These are phyloP conservation scores for Corvus moneduloides DNA, from an alignment of 2,113 vertebrate species.

Conservation along the genomic window DNA sequence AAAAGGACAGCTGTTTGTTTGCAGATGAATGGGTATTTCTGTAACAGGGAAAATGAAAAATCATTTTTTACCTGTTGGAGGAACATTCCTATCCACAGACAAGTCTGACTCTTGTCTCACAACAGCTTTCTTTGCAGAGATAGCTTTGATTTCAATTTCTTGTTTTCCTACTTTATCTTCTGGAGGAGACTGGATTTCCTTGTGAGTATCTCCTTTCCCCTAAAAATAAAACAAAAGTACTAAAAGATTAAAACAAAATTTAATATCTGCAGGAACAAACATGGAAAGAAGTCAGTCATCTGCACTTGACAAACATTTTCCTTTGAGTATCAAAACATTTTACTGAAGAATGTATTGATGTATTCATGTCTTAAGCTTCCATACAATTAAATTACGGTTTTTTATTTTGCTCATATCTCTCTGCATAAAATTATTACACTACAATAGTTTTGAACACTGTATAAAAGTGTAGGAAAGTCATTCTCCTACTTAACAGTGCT, in stretches of 20 bases:
- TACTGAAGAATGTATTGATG: neutral
- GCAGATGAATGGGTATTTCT: neutral
- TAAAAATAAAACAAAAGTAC: constrained; percentile 3
- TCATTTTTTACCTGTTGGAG: constrained; percentile 53
- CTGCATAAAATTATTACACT: neutral
- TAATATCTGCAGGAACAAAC: neutral
- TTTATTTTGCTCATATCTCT: neutral
- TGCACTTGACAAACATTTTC: neutral
- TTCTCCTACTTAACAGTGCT: neutral
- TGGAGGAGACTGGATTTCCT: neutral
- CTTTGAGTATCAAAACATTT: neutral
- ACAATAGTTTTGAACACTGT: neutral
- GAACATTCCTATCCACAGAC: neutral
- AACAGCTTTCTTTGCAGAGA: neutral
- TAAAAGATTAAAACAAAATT: neutral
- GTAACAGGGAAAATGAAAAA: neutral
- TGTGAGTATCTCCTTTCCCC: neutral
- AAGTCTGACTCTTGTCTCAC: neutral
- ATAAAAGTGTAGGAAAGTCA: neutral
- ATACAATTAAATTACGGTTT: neutral
- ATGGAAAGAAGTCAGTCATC: neutral
- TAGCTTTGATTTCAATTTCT: constrained; percentile 25
- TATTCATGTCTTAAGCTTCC: neutral
- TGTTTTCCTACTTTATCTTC: neutral
- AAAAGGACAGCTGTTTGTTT: neutral